Conservation (phyloP, 2,797 vertebrate species). For the Poeciliopsis paucimaculata region DNA sequence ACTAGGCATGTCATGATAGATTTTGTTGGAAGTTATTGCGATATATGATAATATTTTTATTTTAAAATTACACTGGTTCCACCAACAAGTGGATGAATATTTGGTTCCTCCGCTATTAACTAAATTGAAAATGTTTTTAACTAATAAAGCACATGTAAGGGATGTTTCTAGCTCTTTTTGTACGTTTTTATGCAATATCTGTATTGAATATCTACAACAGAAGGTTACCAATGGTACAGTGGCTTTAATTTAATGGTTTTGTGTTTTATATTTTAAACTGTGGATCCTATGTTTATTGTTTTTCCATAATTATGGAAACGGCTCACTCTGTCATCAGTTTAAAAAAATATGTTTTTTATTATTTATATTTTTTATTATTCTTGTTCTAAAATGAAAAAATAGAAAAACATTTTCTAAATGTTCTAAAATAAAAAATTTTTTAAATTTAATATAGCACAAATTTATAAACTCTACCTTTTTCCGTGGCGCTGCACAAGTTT, state of each 20-base stretch:
- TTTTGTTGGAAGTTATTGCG: no score
- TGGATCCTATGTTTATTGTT: neutral
- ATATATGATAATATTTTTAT: no score
- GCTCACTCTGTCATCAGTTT: neutral
- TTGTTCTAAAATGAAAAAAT: neutral
- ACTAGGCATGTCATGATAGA: no score
- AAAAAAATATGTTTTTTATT: no score
- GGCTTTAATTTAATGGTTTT: neutral
- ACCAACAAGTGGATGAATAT: no score
- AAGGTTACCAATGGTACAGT: neutral
- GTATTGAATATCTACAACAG: neutral
- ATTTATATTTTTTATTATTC: no score
- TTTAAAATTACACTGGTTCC: no score
- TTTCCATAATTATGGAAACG: neutral
- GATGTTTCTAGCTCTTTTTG: neutral
- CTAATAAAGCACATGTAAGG: neutral
- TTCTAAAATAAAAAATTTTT: neutral
- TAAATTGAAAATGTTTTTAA: neutral
- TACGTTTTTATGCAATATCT: neutral
- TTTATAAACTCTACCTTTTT: neutral
- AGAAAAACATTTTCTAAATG: neutral
- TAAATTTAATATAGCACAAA: neutral
- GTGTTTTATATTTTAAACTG: neutral
- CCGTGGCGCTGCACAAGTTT: neutral
- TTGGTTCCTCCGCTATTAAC: neutral